phyloP scores from a whole-genome alignment of 2,888 invertebrate species.

The Kryphioiulus occultus region DNA sequence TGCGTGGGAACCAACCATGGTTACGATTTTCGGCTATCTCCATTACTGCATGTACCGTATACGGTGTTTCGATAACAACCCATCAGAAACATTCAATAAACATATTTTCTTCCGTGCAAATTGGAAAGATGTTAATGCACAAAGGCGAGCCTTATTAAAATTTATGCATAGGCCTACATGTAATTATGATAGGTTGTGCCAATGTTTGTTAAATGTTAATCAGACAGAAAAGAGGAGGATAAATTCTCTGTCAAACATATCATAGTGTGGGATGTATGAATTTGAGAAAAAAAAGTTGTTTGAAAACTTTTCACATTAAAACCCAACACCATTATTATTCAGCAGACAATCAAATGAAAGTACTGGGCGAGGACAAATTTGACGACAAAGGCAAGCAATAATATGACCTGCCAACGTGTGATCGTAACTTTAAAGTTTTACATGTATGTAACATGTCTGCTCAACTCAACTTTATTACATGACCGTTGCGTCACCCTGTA shows the following conservation, averaged over 20 bases:
- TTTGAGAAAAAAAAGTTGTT: no score
- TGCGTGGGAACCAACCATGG: constrained; percentile 29
- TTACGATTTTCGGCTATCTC: constrained; percentile 18
- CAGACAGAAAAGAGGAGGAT: background rate
- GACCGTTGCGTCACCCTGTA: background rate
- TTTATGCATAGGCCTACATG: background rate
- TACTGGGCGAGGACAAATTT: background rate
- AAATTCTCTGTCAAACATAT: no score
- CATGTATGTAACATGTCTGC: background rate
- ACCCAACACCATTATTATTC: no score
- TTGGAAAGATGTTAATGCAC: background rate
- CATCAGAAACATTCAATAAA: background rate
- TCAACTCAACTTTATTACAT: background rate
- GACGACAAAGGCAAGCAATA: background rate
- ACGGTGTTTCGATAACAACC: constrained; percentile 16
- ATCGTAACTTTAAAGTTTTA: background rate
- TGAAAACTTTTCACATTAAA: no score
- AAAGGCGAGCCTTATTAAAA: background rate
- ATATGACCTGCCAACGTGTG: background rate
- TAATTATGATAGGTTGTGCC: no score
- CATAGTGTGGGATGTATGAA: no score
- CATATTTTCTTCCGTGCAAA: background rate
- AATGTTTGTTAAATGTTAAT: background rate
- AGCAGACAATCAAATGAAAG: no score
- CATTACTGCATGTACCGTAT: no score